Base-by-base conservation (phyloP, 2,888 invertebrate genomes). In the Eledona agricola region DNA sequence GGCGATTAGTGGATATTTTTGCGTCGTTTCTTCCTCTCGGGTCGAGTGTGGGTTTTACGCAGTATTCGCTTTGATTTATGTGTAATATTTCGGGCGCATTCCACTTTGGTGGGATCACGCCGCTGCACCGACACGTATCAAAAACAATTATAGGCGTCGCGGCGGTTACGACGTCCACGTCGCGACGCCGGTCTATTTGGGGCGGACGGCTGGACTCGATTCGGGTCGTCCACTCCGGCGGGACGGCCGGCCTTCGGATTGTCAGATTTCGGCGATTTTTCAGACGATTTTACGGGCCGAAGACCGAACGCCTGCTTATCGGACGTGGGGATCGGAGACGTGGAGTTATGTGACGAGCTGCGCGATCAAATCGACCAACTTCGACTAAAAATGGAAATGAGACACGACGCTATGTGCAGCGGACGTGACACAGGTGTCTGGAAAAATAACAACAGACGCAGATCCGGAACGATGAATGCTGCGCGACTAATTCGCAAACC, bases 141-240 rank as follows among this genome's bases (percentile, higher is more conserved):
- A 46, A 31, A 51, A 50, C 54, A 54, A 55, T 51, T 51, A 55
- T 51, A 51, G 51, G n/a, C n/a, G n/a, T 51, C 15, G 22, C 1
- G 15, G 35, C 29, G 43, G 34, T 31, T 46, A 46, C 35, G 50
- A 42, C 28, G 32, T 19, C 23, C 17, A 38, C 52, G 52, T 49
- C 59, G 58, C 58, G 58, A 54, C 60, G 60, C 37, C 55, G 47
- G 32, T 50, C 56, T 58, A 58, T 60, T 60, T 59, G 57, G 46
- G 37, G n/a, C n/a, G n/a, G n/a, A n/a, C n/a, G n/a, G 51, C 55
- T 57, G 59, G 47, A 57, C 59, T 57, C 57, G 52, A 59, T 59
- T 57, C 53, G 53, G 59, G 59, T 59, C 59, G 51, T 57, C 46
- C 31, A 53, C 46, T 34, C 25, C 49, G 38, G 28, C 20, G 28